Conservation (phyloP, 2,797 vertebrate species). For the Sphenodon punctatus region DNA sequence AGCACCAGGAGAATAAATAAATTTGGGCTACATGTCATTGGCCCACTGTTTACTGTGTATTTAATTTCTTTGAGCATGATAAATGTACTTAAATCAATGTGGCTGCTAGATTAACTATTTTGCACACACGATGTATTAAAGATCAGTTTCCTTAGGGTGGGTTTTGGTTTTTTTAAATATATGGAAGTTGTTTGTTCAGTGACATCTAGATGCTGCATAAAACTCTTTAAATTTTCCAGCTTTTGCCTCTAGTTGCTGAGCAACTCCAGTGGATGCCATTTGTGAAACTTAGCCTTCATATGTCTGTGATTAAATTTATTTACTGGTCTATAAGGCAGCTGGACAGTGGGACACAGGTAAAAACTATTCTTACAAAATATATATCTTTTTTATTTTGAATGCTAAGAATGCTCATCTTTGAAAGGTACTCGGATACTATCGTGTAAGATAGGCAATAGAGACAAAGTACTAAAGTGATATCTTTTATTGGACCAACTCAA, state of each 20-base stretch:
- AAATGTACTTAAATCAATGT: neutral
- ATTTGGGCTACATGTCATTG: neutral
- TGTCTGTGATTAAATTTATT: constrained; percentile 82
- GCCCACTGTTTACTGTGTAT: neutral
- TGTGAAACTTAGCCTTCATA: constrained; percentile 75
- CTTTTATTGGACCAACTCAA: too few relatives aligned
- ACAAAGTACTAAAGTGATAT: too few relatives aligned
- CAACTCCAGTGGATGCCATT: constrained; percentile 82
- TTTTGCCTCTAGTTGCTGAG: constrained; percentile 83
- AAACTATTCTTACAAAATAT: neutral
- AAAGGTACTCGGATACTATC: neutral
- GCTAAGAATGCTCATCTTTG: neutral
- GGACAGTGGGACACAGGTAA: constrained; percentile 82
- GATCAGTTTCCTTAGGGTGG: too few relatives aligned
- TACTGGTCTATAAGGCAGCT: constrained; percentile 83
- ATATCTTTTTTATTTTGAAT: neutral
- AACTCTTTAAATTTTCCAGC: constrained; percentile 67
- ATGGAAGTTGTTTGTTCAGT: neutral
- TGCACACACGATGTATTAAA: neutral
- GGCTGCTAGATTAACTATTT: neutral
- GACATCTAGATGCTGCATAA: neutral
- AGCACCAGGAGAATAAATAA: too few relatives aligned
- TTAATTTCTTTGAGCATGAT: neutral
- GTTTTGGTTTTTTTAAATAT: neutral
- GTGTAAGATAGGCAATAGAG: neutral